Base-by-base conservation (phyloP, 2,113 vertebrate genomes). In the Gobiocypris rarus region DNA sequence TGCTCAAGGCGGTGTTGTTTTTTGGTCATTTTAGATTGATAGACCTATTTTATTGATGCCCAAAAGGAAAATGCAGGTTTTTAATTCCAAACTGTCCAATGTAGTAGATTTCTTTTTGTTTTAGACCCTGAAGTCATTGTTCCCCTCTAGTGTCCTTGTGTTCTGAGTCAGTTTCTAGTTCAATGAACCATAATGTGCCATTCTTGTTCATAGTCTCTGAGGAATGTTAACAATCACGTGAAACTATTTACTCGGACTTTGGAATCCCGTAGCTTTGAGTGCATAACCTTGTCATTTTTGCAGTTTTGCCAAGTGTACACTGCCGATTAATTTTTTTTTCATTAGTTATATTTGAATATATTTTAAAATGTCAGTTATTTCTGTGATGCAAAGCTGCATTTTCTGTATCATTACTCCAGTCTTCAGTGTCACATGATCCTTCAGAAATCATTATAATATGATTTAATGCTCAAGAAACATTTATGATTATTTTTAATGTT, bases 231-330 rank as follows among this genome's bases (percentile, higher is more conserved):
- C n/a, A 56, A 61, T 83, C 71, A 9, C 3, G 5, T 26, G 15
- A 69, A 77, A 10, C n/a, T 83, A 17, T 76, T 67, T 48, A 65
- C 31, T 26, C 1, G 34, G 59, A 86, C 50, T 83, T 76, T 77
- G 73, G 24, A 7, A 54, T 84, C 52, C 31, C 24, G 19, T 31
- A 26, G 45, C 10, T 75, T 19, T 52, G 45, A 6, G 9, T 17
- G 10, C 38, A 71, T 22, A 70, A 38, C 17, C 31, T 69, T 69
- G 28, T 67, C 7, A 4, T 67, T 65, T 31, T 65, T 17, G 14
- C 28, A 67, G 43, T 24, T 48, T 52, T 75, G 48, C 9, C 11
- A 52, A 54, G 50, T 75, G 28, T 48, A 11, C 34, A 0, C 34
- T 34, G 34, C 34, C 28, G 28, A 31, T 31, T n/a, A n/a, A n/a